A percentile compares a stretch with the other conserved stretches of the same genome.
Conservation (phyloP, 2,888 invertebrate genomes). For the Tribolium freemani region DNA sequence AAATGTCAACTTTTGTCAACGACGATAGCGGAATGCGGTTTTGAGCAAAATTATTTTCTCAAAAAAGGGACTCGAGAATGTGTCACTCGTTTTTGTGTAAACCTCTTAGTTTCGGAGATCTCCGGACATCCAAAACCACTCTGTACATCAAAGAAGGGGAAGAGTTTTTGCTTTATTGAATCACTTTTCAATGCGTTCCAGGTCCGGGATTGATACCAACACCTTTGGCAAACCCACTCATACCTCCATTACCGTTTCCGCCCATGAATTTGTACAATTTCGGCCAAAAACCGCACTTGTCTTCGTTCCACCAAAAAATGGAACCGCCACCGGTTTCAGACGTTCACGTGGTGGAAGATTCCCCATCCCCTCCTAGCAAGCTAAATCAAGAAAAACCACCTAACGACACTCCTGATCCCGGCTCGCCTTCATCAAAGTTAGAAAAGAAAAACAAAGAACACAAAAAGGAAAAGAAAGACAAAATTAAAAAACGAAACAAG, state of each 20-base stretch:
- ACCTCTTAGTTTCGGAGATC: too few species aligned
- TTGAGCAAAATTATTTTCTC: too few species aligned
- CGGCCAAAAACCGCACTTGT: constrained; percentile 70
- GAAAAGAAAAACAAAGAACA: constrained; percentile 66
- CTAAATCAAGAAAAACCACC: constrained; percentile 29
- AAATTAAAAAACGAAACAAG: constrained; percentile 76
- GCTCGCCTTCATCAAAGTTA: constrained; percentile 57
- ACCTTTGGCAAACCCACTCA: constrained; percentile 71
- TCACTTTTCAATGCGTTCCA: constrained; percentile 39
- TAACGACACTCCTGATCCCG: constrained; percentile 17
- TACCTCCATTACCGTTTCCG: constrained; percentile 66
- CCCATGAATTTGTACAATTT: constrained; percentile 68
- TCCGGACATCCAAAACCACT: too few species aligned
- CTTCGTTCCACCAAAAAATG: constrained; percentile 57
- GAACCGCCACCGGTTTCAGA: constrained; percentile 33
- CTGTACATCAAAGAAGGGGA: too few species aligned
- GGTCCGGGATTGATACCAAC: constrained; percentile 77
- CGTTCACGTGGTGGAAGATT: constrained; percentile 12
- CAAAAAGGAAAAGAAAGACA: constrained; percentile 77
- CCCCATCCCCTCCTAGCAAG: constrained; percentile 1
- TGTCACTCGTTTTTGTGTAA: too few species aligned
- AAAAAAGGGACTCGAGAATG: too few species aligned
- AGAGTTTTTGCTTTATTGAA: too few species aligned
- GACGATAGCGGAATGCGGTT: too few species aligned
- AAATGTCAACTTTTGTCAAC: too few species aligned